Evolutionary conservation across 2,888 invertebrate genomes (phyloP).

Genomic region (Phragmatobia fuliginosa): DNA sequence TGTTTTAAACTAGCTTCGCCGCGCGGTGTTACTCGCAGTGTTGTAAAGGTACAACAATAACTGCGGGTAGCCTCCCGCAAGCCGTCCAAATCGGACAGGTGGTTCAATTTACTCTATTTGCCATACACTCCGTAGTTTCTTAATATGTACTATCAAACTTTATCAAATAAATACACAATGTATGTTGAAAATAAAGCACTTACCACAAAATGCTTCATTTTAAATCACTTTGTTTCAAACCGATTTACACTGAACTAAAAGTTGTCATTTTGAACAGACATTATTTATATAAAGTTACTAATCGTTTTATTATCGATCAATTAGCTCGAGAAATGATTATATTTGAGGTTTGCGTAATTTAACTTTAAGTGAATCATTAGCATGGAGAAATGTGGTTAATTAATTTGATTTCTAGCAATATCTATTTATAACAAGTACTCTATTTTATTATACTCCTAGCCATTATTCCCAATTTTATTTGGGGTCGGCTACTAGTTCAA

Average conservation of each 20-base stretch:
- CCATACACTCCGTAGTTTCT: background rate
- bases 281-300: constrained; percentile 30
- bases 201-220: constrained; percentile 35
- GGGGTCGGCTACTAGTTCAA: too few relatives aligned
- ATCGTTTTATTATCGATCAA: constrained; percentile 28
- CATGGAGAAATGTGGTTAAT: background rate
- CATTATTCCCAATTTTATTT: too few relatives aligned
- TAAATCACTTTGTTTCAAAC: too few relatives aligned
- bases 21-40: too few relatives aligned
- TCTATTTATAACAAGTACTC: too few relatives aligned
- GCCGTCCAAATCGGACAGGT: too few relatives aligned
- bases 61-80: too few relatives aligned
- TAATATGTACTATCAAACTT: background rate
- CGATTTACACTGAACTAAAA: constrained; percentile 17
- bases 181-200: constrained; percentile 20
- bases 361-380: constrained; percentile 15
- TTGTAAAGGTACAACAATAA: too few relatives aligned
- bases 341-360: constrained; percentile 18
- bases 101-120: too few relatives aligned
- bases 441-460: too few relatives aligned
- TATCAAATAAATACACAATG: background rate
- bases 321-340: constrained; percentile 9
- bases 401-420: background rate
- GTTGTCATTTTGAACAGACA: background rate
- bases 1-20: too few relatives aligned